These are phyloP conservation scores for Gymnoscopelus braueri DNA, from an alignment of 2,797 vertebrate species.

Conservation along the genomic window DNA sequence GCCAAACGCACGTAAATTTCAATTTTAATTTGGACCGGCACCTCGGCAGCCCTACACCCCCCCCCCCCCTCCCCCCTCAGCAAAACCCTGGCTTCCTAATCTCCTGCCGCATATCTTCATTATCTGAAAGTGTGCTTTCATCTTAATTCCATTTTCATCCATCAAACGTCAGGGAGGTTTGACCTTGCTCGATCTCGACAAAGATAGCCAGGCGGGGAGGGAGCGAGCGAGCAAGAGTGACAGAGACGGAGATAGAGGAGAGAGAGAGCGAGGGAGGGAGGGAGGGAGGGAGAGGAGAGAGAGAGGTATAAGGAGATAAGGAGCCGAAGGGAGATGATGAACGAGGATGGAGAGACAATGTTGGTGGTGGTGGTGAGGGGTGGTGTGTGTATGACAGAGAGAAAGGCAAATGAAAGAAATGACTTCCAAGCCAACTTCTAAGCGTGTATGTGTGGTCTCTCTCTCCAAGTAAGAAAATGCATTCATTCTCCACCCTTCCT, in stretches of 20 bases:
- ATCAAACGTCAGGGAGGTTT: conserved; percentile 75
- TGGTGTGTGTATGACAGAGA: conserved; percentile 27
- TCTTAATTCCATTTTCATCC: conserved; percentile 83
- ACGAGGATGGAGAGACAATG: conserved; percentile 52
- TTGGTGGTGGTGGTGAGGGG: not conserved
- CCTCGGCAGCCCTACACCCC: conserved; percentile 59
- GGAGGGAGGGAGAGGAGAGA: not conserved
- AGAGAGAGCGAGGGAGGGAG: conserved; percentile 44
- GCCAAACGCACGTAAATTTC: conserved; percentile 79
- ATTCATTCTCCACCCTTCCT: conserved; percentile 17
- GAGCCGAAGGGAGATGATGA: conserved; percentile 54
- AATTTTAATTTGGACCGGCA: conserved; percentile 76
- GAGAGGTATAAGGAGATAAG: conserved; percentile 54
- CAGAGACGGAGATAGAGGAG: conserved; percentile 45
- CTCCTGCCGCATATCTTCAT: conserved; percentile 76
- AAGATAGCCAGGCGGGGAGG: conserved; percentile 53
- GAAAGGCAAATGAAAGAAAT: conserved; percentile 1
- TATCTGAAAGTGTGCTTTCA: conserved; percentile 81
- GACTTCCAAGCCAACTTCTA: conserved; percentile 19
- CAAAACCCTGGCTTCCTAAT: conserved; percentile 48
- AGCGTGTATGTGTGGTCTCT: conserved; percentile 20
- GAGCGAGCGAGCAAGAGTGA: not conserved
- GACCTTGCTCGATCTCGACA: conserved; percentile 73
- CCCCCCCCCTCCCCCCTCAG: conserved; percentile 46
- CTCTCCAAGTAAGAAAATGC: not conserved